Conservation (phyloP, 2,113 vertebrate species). For the Oreocharis arfaki region DNA sequence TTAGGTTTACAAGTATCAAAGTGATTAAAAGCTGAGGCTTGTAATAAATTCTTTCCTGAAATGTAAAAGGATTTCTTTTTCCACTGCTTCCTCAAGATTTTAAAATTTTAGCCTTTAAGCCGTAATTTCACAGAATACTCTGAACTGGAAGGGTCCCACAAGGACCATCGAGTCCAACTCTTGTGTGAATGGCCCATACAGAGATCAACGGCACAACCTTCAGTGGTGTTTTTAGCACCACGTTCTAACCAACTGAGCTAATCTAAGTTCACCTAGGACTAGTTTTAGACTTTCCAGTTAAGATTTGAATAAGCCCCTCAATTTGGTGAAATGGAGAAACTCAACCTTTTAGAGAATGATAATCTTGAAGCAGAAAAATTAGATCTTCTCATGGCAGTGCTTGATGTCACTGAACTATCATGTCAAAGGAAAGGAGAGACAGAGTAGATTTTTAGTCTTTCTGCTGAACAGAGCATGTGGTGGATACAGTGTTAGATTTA, state of each 20-base stretch:
- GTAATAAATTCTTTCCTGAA: not conserved
- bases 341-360: not conserved
- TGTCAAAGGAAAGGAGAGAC: not conserved
- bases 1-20: not conserved
- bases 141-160: not conserved
- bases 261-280: not conserved
- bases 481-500: not conserved
- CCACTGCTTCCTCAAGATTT: not conserved
- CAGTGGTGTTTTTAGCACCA: not conserved
- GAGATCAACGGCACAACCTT: not conserved
- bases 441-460: not conserved
- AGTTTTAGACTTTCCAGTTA: not conserved
- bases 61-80: not conserved
- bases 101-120: not conserved
- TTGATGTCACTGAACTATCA: not conserved
- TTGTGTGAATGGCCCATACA: not conserved
- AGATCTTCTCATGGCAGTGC: not conserved
- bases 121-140: not conserved
- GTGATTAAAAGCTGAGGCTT: not conserved
- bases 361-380: not conserved
- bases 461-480: not conserved
- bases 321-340: not conserved
- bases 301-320: not conserved
- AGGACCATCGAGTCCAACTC: rapidly evolving
- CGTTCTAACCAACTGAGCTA: not conserved